These are phyloP conservation scores for Adrianichthys oophorus DNA, from an alignment of 2,797 vertebrate species.

Conservation along the genomic window DNA sequence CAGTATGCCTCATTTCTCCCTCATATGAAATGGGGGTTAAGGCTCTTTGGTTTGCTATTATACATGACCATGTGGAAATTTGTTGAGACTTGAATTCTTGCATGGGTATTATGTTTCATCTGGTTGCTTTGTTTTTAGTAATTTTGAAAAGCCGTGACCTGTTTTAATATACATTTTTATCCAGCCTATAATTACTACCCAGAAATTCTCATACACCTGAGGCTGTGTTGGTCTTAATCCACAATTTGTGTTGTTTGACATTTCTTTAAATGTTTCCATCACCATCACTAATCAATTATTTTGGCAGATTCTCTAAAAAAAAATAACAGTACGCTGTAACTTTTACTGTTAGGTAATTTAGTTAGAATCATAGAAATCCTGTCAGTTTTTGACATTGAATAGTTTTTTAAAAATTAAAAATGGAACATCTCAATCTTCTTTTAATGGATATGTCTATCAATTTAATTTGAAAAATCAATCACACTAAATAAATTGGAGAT, in stretches of 20 bases:
- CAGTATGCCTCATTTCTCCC: constrained; percentile 99
- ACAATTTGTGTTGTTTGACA: constrained; percentile 26
- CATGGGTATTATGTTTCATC: constrained; percentile 57
- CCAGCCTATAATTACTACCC: constrained; percentile 35
- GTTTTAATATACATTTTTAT: constrained; percentile 38
- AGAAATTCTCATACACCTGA: constrained; percentile 32
- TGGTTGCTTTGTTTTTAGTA: constrained; percentile 45
- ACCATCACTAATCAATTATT: constrained; percentile 59
- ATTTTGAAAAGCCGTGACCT: constrained; percentile 28
- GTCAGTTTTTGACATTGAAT: constrained; percentile 62
- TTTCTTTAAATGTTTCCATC: constrained; percentile 31
- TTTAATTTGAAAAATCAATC: constrained; percentile 25
- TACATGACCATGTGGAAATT: constrained; percentile 88
- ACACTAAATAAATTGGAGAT: background rate
- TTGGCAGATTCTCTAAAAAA: constrained; percentile 48
- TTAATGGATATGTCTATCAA: constrained; percentile 77
- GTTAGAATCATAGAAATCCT: constrained; percentile 50
- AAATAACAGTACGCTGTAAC: constrained; percentile 22
- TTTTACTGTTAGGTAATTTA: constrained; percentile 59
- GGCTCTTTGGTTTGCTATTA: constrained; percentile 87
- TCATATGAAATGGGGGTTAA: constrained; percentile 90
- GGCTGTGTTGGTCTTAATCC: constrained; percentile 33
- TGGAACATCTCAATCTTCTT: constrained; percentile 59
- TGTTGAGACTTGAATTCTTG: constrained; percentile 80
- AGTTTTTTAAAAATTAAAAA: constrained; percentile 59